A percentile compares a stretch with the other conserved stretches of the same genome.
Conservation (phyloP, 2,888 invertebrate species). For the Dryococelus australis region DNA sequence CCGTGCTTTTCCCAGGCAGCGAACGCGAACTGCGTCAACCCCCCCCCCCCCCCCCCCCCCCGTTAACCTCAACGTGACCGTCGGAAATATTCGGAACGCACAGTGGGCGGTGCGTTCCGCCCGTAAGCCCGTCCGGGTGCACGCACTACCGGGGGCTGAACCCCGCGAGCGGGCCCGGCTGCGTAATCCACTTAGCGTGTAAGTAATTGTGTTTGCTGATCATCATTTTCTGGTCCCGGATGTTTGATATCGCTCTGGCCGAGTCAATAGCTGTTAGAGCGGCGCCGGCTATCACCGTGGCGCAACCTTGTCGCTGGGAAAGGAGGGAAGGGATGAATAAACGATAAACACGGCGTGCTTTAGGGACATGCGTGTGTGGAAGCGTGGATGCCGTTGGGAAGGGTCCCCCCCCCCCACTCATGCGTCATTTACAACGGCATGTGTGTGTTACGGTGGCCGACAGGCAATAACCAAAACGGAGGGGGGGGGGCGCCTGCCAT, state of each 20-base stretch:
- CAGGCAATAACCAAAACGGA: too few species aligned
- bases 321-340: neutral
- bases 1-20: too few species aligned
- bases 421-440: too few species aligned
- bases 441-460: too few species aligned
- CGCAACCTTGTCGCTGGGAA: neutral
- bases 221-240: neutral
- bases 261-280: neutral
- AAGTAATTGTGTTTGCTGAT: conserved; percentile 9
- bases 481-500: neutral
- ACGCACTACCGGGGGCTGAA: neutral
- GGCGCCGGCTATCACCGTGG: neutral
- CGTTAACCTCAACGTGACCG: too few species aligned
- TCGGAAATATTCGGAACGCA: neutral
- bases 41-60: too few species aligned
- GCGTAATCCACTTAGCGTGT: conserved; percentile 8
- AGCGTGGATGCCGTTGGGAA: too few species aligned
- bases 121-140: neutral
- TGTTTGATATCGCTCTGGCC: neutral
- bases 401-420: too few species aligned
- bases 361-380: neutral
- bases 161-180: neutral
- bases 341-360: conserved; percentile 1
- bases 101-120: neutral
- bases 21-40: too few species aligned